Conservation (phyloP, 2,113 vertebrate species). For the Erpornis zantholeuca region DNA sequence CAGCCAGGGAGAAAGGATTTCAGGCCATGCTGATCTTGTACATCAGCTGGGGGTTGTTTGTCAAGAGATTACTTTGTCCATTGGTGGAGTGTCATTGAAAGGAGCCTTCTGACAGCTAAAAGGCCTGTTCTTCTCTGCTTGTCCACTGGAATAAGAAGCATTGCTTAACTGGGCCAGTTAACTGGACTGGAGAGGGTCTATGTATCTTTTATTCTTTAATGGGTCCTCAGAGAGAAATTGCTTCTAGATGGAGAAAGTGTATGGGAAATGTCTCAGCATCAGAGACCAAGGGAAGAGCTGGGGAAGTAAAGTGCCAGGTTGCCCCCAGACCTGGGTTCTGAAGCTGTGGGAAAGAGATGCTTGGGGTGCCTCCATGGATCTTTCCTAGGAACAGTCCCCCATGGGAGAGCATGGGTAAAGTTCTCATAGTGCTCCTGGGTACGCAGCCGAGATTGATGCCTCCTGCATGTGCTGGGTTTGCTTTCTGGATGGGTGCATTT, state of each 20-base stretch:
- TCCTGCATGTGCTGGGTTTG: not conserved
- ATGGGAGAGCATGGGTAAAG: not conserved
- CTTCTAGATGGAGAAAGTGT: not conserved
- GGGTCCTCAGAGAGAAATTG: not conserved
- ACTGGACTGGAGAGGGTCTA: not conserved
- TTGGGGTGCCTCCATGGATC: not conserved
- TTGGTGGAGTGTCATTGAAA: not conserved
- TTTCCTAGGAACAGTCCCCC: not conserved
- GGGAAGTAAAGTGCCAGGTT: not conserved
- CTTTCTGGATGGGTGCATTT: not conserved
- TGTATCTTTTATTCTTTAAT: not conserved
- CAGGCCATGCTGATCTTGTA: not conserved
- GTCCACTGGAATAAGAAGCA: not conserved
- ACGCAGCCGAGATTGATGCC: not conserved
- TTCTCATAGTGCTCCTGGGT: not conserved
- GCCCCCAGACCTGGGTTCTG: not conserved
- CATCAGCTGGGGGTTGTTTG: not conserved
- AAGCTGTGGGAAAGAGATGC: not conserved
- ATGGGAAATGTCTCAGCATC: fast-evolving
- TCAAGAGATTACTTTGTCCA: not conserved
- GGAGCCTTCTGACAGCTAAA: not conserved
- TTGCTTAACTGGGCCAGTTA: not conserved
- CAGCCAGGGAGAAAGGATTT: not conserved
- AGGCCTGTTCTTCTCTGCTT: not conserved
- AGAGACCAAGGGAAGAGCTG: not conserved